These are phyloP conservation scores for Florisuga fusca DNA, from an alignment of 2,797 vertebrate species.

Conservation along the genomic window DNA sequence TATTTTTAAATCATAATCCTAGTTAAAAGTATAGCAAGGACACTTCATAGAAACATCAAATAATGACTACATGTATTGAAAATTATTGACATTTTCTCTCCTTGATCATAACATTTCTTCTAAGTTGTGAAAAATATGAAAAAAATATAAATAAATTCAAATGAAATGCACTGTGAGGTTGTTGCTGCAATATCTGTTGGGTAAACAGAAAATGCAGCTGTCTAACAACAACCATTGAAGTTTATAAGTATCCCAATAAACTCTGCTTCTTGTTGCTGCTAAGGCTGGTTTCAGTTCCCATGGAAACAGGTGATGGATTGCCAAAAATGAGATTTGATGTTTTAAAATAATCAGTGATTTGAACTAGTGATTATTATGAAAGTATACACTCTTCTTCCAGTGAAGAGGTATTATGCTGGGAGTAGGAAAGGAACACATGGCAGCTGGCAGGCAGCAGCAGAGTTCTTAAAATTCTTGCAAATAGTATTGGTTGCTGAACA, in stretches of 20 bases:
- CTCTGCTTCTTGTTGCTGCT: conserved; percentile 43
- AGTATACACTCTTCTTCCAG: conserved; percentile 22
- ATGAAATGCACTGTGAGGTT: not conserved
- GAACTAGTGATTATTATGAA: conserved; percentile 44
- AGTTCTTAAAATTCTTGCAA: conserved; percentile 35
- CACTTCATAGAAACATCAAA: not conserved
- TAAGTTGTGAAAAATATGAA: not conserved
- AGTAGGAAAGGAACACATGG: conserved; percentile 13
- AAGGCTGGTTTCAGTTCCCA: conserved; percentile 63
- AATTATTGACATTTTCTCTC: not conserved
- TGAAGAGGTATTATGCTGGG: not conserved
- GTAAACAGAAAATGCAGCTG: conserved; percentile 63
- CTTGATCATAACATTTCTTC: not conserved
- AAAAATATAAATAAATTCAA: conserved; percentile 33
- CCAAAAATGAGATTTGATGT: conserved; percentile 61
- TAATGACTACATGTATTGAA: not conserved
- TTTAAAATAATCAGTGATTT: conserved; percentile 72
- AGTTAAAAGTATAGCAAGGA: not conserved
- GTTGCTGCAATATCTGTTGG: conserved; percentile 24
- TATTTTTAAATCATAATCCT: not conserved
- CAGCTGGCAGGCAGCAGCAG: conserved; percentile 31
- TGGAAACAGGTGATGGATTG: conserved; percentile 61
- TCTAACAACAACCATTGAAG: conserved; percentile 53
- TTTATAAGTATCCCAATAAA: conserved; percentile 60
- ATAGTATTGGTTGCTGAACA: not conserved